Evolutionary conservation across 2,113 vertebrate genomes (phyloP), one percentile per base, ranked within the genome.

Genomic region (Mixornis gularis): DNA sequence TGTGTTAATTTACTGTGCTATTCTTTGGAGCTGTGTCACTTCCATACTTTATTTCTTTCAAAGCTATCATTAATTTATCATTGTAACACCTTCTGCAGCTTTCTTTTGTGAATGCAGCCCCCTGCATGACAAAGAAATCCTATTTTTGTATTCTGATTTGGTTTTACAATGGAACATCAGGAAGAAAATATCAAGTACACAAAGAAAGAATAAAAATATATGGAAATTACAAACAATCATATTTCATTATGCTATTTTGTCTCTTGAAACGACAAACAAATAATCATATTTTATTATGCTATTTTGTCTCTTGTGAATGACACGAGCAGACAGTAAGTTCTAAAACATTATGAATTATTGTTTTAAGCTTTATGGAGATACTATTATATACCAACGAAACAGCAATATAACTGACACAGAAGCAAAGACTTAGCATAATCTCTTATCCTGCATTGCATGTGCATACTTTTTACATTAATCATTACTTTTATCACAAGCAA

Each of bases 11-110:
- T 91, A 88, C 63, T 94, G 70, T 30, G 34, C 44, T 91, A 73
- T 85, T 93, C 85, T 44, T 59, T 77, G 74, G 79, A 97, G 65
- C 32, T 70, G 83, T 96, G 76, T 94, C 92, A 96, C 85, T 94
- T 96, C 64, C 40, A 87, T 89, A 93, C 65, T 92, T 95, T 89
- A 91, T 93, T 92, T 77, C 63, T 92, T 95, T 77, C 78, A 93
- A 92, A 92, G 52, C 65, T 91, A 94, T 96, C 95, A 92, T 95
- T 97, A 96, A 96, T 97, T 96, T 96, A 96, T 96, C 92, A 90
- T 88, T 95, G 77, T 56, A 58, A 89, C 56, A 77, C 65, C 55
- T 92, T 94, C 79, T 70, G 43, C 26, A 74, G 63, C 46, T 60
- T 92, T 90, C 72, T 88, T 95, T 95, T 94, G 87, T 87, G 79